These are phyloP conservation scores for Philopotamus ludificatus DNA, from an alignment of 1,140 invertebrate genomes.

Conservation along the genomic window DNA sequence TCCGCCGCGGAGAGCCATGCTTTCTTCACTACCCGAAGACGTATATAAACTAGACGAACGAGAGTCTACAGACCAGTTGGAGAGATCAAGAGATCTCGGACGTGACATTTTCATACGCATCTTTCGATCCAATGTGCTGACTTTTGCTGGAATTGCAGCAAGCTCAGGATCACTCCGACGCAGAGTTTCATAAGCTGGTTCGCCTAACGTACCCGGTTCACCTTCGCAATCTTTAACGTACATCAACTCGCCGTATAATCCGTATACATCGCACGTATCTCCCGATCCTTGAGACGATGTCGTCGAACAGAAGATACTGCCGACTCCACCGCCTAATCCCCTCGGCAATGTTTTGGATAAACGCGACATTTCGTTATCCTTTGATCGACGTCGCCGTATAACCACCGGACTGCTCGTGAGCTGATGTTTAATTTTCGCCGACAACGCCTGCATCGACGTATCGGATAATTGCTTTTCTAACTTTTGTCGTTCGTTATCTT, in stretches of 20 bases:
- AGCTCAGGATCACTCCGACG: slow-evolving; percentile 79
- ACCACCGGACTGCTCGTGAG: slow-evolving; percentile 64
- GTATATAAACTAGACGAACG: slow-evolving; percentile 78
- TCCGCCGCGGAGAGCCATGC: slow-evolving; percentile 65
- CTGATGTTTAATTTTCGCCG: slow-evolving; percentile 63
- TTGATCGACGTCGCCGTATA: slow-evolving; percentile 65
- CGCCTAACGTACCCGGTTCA: slow-evolving; percentile 68
- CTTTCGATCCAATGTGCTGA: slow-evolving; percentile 75
- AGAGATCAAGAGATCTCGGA: slow-evolving; percentile 78
- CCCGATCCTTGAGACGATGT: slow-evolving; percentile 62
- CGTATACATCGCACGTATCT: slow-evolving; percentile 80
- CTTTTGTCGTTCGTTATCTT: slow-evolving; percentile 55
- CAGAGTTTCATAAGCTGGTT: slow-evolving; percentile 72
- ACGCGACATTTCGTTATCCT: slow-evolving; percentile 65
- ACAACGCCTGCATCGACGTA: slow-evolving; percentile 56
- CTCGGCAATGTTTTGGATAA: slow-evolving; percentile 78
- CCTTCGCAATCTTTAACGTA: slow-evolving; percentile 85
- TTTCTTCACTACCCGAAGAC: slow-evolving; percentile 79
- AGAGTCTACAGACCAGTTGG: slow-evolving; percentile 86
- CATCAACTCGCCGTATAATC: slow-evolving; percentile 85
- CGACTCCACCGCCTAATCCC: slow-evolving; percentile 58
- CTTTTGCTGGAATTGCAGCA: slow-evolving; percentile 75
- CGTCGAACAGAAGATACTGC: slow-evolving; percentile 58
- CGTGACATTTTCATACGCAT: slow-evolving; percentile 76
- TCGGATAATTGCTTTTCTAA: slow-evolving; percentile 64